Percentiles rank a stretch among this genome's conserved stretches.
Conservation (phyloP, 2,113 vertebrate genomes). For the Leptosomus discolor region DNA sequence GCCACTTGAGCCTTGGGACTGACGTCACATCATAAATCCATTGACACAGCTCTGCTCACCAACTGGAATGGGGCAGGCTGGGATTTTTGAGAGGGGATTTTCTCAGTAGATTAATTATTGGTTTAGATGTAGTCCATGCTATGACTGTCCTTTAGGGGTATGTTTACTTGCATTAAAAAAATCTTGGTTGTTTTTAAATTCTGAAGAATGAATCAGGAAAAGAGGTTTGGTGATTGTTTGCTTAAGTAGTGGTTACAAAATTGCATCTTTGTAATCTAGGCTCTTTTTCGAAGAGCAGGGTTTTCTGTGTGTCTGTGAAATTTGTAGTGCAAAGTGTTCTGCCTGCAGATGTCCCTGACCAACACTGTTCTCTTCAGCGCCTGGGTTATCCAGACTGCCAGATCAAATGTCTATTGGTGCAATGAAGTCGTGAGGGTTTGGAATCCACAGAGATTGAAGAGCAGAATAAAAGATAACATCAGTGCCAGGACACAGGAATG, state of each 20-base stretch:
- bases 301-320: background rate
- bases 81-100: constrained; percentile 21
- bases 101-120: constrained; percentile 63
- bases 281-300: background rate
- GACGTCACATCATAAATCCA: constrained; percentile 59
- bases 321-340: background rate
- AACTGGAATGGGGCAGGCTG: background rate
- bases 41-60: background rate
- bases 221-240: background rate
- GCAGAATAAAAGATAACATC: background rate
- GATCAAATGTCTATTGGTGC: background rate
- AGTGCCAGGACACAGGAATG: background rate
- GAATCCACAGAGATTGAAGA: background rate
- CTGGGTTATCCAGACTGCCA: background rate
- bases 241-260: background rate
- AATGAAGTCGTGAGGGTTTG: background rate
- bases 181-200: background rate
- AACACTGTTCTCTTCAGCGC: background rate
- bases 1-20: background rate
- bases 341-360: background rate
- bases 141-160: constrained; percentile 13
- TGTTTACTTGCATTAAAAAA: background rate
- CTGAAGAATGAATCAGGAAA: background rate
- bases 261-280: background rate
- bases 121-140: constrained; percentile 41